Evolutionary conservation across 2,113 vertebrate genomes (phyloP), one percentile per base, ranked within the genome.

Genomic region (Ranitomeya imitator): DNA sequence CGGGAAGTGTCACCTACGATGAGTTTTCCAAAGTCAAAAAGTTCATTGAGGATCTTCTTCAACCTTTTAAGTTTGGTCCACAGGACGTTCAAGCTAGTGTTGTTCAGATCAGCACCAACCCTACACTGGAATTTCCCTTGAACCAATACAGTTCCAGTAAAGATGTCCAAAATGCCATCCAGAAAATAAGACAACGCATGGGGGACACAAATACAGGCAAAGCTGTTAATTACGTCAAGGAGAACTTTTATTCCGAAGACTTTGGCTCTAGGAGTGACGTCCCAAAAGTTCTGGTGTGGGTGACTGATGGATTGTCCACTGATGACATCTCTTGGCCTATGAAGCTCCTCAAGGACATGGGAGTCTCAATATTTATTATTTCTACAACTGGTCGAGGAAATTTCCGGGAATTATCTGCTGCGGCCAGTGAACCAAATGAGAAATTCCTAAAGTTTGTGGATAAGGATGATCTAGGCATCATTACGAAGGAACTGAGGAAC

Each of bases 121-220:
- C 98, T 0, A 92, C 93, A 88, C 92, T 96, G 0, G 97, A 99
- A 93, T 99, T 98, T 83, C 93, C 96, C 3, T 97, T 99, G 0
- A 88, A 94, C 88, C 87, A 4, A 79, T 63, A 97, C 86, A 85
- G 7, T 52, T 93, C 90, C 0, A 83, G 95, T 0, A 86, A 19
- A 0, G 81, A 89, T 0, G 91, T 97, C 51, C 93, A 95, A 11
- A 91, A 88, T 0, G 96, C 97, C 6, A 88, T 99, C 82, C 91
- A 52, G 37, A 89, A 76, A 63, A 94, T 93, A 2, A 92, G 31
- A 5, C 96, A 99, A 91, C 95, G 95, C 10, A 96, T 96, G 92
- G 98, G 98, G 0, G 97, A 99, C 92, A 99, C 98, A 76, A 99
- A 99, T 93, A 99, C 98, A 0, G 97, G 96, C 80, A 92, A 92